phyloP scores from a whole-genome alignment of 2,888 invertebrate species.

The Cecidostiba fungosa region DNA sequence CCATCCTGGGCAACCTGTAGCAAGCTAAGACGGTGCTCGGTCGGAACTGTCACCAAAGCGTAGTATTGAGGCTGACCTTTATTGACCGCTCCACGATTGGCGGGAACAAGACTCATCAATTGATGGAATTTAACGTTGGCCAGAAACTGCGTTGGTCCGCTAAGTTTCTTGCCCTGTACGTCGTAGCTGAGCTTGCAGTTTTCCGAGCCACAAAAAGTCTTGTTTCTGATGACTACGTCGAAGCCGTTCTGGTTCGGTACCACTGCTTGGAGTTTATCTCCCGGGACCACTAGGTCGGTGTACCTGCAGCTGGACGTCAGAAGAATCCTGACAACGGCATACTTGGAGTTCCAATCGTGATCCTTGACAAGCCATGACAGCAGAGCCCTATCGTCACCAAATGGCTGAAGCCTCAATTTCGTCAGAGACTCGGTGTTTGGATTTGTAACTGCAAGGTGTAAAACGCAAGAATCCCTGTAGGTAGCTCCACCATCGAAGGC shows the following conservation, averaged over 20 bases:
- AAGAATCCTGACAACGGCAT: conserved; percentile 26
- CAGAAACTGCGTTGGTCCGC: conserved; percentile 21
- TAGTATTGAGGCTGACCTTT: conserved; percentile 33
- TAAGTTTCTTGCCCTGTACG: conserved; percentile 32
- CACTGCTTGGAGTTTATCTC: not conserved
- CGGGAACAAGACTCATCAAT: not conserved
- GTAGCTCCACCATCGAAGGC: conserved; percentile 38
- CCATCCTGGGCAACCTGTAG: not conserved
- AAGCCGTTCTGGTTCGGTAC: conserved; percentile 28
- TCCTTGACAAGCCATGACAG: conserved; percentile 40
- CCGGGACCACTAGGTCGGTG: conserved; percentile 6
- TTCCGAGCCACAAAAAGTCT: conserved; percentile 14
- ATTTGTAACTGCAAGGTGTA: not conserved
- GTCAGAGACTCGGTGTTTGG: not conserved
- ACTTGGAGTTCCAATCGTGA: not conserved
- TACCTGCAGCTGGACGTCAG: conserved; percentile 7
- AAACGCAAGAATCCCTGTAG: conserved; percentile 27
- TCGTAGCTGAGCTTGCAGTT: conserved; percentile 30
- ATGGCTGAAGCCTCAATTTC: conserved; percentile 6
- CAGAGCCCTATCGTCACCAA: conserved; percentile 46
- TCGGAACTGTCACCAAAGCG: not conserved
- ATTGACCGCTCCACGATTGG: not conserved
- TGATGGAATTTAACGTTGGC: not conserved
- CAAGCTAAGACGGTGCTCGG: not conserved
- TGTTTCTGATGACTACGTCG: conserved; percentile 28